Evolutionary conservation across 2,113 vertebrate genomes (phyloP), one percentile per base, ranked within the genome.

Genomic region (Etheostoma spectabile): DNA sequence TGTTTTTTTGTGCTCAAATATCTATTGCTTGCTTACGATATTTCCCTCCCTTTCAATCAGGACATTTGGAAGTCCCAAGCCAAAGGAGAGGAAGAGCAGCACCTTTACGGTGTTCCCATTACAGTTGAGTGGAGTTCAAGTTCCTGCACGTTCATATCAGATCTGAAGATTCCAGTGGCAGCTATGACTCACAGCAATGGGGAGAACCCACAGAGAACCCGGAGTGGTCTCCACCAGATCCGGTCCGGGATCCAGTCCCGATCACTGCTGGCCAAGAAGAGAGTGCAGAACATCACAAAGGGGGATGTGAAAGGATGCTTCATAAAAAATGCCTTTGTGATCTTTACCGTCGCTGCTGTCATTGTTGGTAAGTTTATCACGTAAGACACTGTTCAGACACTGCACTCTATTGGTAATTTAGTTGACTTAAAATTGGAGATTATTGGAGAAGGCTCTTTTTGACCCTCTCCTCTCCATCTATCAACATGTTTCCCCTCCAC

Each of bases 311-410:
- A 96, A 89, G 92, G 93, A 89, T 99, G 95, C 93, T 93, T 98
- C 71, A 89, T 94, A 59, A 95, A 94, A 93, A 99, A 99, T 88
- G 96, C 97, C 70, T 99, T 99, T 91, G 98, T 99, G 77, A 94
- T 99, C 57, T 95, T 99, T 84, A 99, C 98, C 0, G 45, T 99
- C n/a, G 84, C 93, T 8, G 98, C 97, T 3, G 98, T 99, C 80
- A 94, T 99, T 88, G 90, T 97, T 57, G 98, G 98, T 99, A 85
- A 97, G 98, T 95, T 16, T 51, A 53, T 38, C 19, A n/a, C 13
- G 3, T 56, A 4, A 30, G 35, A 52, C 10, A 35, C 49, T n/a
- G 12, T 68, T 69, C 46, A 55, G 13, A 48, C 14, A 15, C 45
- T 15, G 15, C 11, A 51, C 21, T 73, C 48, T 62, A 4, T 48